Base-by-base conservation (phyloP, 1,140 invertebrate genomes). In the Bombus balteatus region DNA sequence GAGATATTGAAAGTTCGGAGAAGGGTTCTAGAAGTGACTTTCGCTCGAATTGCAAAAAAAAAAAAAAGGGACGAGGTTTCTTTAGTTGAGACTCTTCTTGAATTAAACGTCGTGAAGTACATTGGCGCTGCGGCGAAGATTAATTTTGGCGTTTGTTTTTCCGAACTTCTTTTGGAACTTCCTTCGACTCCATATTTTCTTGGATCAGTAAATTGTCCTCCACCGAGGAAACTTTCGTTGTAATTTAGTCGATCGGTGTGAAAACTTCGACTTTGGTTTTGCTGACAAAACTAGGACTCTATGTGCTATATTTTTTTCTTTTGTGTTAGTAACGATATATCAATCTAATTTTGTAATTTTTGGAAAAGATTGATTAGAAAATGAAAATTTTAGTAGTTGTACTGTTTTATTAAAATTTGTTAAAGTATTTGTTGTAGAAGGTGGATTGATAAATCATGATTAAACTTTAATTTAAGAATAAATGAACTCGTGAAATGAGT, bases 191-290 rank as follows among this genome's bases (percentile, higher is more conserved):
- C 25, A 37, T 57, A 28, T 76, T 76, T 59, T 10, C 13, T n/a
- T 9, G 4, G 53, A 76, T 76, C 53, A 4, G 59, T 76, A 76
- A 76, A 76, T 76, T 76, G 74, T 76, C 53, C 34, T 37, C 25
- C 41, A n/a, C 43, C 59, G 6, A 22, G 34, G 41, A 74, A 88
- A 88, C 73, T 88, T 88, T 81, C 53, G 25, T 73, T 39, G 43
- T 70, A 87, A 84, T 88, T 89, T 88, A 77, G 32, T 77, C 66
- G 72, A 81, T 41, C 77, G n/a, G 39, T 53, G 83, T 53, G 86
- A n/a, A 72, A 72, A 41, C 28, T 43, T 73, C 70, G 6, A 34
- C 34, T 18, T 37, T 15, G 25, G 25, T 22, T n/a, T 72, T 9
- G 18, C 47, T 10, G 15, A 10, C 15, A 37, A 73, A 81, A 68